Percentiles rank a stretch among this genome's conserved stretches.
These are phyloP conservation scores for Ceratothoa steindachneri DNA, from an alignment of 2,888 invertebrate genomes.

Conservation along the genomic window DNA sequence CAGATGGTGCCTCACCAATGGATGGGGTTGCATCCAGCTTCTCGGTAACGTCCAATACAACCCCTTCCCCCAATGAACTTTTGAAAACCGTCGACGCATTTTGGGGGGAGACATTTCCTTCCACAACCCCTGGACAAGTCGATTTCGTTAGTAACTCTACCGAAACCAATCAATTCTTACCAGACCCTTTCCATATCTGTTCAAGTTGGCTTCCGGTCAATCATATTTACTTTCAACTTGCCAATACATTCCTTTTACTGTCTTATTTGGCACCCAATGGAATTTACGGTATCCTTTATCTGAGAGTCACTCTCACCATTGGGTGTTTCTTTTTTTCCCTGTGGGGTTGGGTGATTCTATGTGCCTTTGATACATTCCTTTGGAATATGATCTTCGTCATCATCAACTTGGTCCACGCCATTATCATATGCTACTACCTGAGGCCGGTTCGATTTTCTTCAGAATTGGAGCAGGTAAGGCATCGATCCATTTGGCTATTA, in stretches of 20 bases:
- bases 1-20: not conserved
- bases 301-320: slow-evolving; percentile 69
- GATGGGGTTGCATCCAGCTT: not conserved
- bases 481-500: too few species aligned
- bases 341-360: slow-evolving; percentile 77
- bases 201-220: slow-evolving; percentile 64
- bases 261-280: slow-evolving; percentile 77
- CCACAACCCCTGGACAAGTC: not conserved
- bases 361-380: slow-evolving; percentile 69
- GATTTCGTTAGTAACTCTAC: not conserved
- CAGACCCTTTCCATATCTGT: slow-evolving; percentile 31
- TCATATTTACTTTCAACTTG: slow-evolving; percentile 80
- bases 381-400: slow-evolving; percentile 76
- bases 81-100: not conserved
- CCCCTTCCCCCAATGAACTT: not conserved
- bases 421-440: slow-evolving; percentile 70
- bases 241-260: slow-evolving; percentile 74
- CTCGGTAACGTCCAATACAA: not conserved
- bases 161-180: not conserved
- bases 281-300: slow-evolving; percentile 70
- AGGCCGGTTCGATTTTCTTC: slow-evolving; percentile 74
- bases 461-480: slow-evolving; percentile 77
- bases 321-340: slow-evolving; percentile 74
- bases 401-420: slow-evolving; percentile 74
- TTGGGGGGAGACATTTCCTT: not conserved